phyloP scores from a whole-genome alignment of 2,113 vertebrate species.

The Candoia aspera region DNA sequence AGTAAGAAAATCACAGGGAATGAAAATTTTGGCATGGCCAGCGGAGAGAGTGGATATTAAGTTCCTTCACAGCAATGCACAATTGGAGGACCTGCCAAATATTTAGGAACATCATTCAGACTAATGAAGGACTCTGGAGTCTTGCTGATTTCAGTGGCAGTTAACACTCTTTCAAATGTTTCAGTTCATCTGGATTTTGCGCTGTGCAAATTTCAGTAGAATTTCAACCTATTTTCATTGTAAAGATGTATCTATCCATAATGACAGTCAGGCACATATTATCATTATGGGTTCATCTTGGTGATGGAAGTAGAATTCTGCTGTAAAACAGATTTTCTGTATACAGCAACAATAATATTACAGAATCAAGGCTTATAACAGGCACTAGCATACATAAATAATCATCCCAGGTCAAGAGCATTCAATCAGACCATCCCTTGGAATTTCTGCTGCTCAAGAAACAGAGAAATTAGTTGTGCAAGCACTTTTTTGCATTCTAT shows the following conservation, averaged over 20 bases:
- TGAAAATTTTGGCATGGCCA: neutral
- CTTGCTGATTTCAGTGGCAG: neutral
- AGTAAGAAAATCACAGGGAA: neutral
- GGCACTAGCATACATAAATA: neutral
- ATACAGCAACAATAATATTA: neutral
- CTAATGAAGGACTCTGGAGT: neutral
- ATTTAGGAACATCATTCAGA: neutral
- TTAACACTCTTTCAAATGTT: conserved; percentile 4
- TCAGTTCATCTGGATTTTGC: neutral
- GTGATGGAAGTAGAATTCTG: neutral
- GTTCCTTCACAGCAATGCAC: neutral
- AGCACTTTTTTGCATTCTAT: neutral
- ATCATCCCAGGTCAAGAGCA: neutral
- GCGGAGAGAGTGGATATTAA: neutral
- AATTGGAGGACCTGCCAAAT: neutral
- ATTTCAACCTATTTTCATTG: neutral
- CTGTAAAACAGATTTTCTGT: neutral
- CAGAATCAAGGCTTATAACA: neutral
- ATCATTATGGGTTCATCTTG: neutral
- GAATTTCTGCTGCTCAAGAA: neutral
- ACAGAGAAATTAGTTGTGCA: neutral
- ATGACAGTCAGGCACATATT: neutral
- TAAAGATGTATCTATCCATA: neutral
- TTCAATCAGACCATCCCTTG: no score
- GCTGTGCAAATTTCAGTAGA: neutral